Evolutionary conservation across 2,113 vertebrate species (phyloP), one percentile per base, ranked within the genome.

Genomic region (Todiramphus saurophagus): DNA sequence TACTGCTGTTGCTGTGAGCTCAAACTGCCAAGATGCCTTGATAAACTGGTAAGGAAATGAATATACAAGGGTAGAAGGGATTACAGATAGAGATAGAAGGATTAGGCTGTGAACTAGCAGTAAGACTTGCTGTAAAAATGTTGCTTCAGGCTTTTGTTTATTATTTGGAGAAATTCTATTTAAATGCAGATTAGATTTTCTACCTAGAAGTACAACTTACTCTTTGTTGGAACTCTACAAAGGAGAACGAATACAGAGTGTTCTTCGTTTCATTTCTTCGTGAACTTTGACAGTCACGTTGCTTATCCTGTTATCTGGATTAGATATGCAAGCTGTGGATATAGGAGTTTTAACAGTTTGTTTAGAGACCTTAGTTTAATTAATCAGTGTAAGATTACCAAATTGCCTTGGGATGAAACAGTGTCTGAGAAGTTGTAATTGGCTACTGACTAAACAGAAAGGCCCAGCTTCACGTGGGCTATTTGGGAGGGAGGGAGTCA

Each of bases 111-210:
- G 87, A 96, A 96, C 77, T 75, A 90, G 75, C 77, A 93, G 75
- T 77, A 83, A 87, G 84, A 53, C 46, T 83, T 87, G 84, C 87
- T 97, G 89, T 78, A 96, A 96, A 97, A 97, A 92, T 90, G 68
- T 96, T 93, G 93, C 97, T 97, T 67, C 90, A n/a, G 95, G 94
- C 82, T 92, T 91, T 97, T 97, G 93, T 97, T 97, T 94, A 78
- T 96, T 96, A 96, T 98, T 97, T 95, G 83, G 56, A 91, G 93
- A 95, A 97, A 93, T 94, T 91, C 92, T 93, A 97, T 98, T 97
- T 97, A 97, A 98, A 97, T 98, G 95, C 90, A 98, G 89, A 97
- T 97, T 97, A 95, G 95, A 93, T 96, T 95, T 97, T 91, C 58
- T 75, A 92, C 80, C 78, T 95, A 81, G 43, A 90, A 93, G 92